phyloP scores from a whole-genome alignment of 2,113 vertebrate genomes.

The Cochlearius cochlearius region DNA sequence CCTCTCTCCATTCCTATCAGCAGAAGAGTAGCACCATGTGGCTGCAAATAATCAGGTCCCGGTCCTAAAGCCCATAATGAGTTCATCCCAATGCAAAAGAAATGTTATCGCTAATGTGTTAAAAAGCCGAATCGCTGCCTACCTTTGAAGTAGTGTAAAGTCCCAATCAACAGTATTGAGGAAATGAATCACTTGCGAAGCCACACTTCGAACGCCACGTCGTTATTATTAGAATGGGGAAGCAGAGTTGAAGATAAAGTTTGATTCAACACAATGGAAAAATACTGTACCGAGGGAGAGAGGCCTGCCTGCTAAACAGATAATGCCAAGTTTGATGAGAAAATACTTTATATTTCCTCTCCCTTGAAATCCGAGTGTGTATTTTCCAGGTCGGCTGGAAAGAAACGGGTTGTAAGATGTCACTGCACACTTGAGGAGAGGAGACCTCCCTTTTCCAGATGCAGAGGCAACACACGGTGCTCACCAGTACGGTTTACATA shows the following conservation, averaged over 20 bases:
- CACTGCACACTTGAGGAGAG: neutral
- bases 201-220: neutral
- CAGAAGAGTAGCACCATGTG: neutral
- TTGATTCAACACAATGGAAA: neutral
- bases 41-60: neutral
- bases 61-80: neutral
- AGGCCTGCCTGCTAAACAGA: neutral
- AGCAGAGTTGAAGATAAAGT: conserved; percentile 8
- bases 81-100: neutral
- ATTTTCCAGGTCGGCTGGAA: neutral
- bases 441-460: conserved; percentile 2
- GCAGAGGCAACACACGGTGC: neutral
- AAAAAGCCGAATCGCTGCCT: conserved; percentile 46
- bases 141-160: neutral
- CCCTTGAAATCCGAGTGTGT: neutral
- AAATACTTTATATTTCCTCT: neutral
- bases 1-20: conserved; percentile 25
- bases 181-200: neutral
- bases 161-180: neutral
- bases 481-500: neutral
- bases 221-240: neutral
- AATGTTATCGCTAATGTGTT: neutral
- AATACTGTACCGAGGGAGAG: neutral
- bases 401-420: neutral
- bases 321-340: neutral